A percentile compares a stretch with the other conserved stretches of the same genome.
Evolutionary conservation across 2,888 invertebrate species (phyloP).

Genomic region (Oconnorella tubifera): DNA sequence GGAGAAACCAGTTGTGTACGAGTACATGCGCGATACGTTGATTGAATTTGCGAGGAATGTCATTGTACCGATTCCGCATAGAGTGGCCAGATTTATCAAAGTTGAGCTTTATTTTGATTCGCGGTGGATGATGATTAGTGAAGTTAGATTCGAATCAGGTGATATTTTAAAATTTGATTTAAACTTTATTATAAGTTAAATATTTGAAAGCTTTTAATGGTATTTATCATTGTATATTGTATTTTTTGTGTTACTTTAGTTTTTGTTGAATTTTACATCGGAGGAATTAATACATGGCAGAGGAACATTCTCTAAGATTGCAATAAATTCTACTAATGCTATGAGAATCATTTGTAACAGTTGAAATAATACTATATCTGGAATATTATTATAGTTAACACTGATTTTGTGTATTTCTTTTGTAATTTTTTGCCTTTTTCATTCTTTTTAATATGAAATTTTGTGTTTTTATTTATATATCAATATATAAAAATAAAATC

Average conservation of each 20-base stretch:
- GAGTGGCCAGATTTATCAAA: conserved; percentile 75
- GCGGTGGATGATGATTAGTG: conserved; percentile 86
- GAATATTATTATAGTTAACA: too few relatives aligned
- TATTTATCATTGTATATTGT: background rate
- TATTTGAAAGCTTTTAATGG: background rate
- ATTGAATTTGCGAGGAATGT: conserved; percentile 81
- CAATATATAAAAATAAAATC: too few relatives aligned
- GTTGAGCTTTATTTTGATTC: conserved; percentile 73
- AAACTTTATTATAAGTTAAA: background rate
- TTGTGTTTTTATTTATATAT: too few relatives aligned
- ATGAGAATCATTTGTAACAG: too few relatives aligned
- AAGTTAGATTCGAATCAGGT: conserved; percentile 83
- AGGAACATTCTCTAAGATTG: too few relatives aligned
- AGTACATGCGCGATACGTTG: conserved; percentile 70
- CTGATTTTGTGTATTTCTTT: too few relatives aligned
- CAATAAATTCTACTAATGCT: too few relatives aligned
- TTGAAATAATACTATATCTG: too few relatives aligned
- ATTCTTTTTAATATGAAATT: too few relatives aligned
- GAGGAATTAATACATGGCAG: too few relatives aligned
- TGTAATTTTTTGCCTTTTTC: too few relatives aligned
- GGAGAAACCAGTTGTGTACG: conserved; percentile 65
- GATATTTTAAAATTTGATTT: conserved; percentile 17
- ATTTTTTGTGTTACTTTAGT: background rate
- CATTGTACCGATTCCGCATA: conserved; percentile 74
- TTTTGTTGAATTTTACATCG: too few relatives aligned